Base-by-base conservation (phyloP, 2,888 invertebrate species). In the Drosophila algonquin region DNA sequence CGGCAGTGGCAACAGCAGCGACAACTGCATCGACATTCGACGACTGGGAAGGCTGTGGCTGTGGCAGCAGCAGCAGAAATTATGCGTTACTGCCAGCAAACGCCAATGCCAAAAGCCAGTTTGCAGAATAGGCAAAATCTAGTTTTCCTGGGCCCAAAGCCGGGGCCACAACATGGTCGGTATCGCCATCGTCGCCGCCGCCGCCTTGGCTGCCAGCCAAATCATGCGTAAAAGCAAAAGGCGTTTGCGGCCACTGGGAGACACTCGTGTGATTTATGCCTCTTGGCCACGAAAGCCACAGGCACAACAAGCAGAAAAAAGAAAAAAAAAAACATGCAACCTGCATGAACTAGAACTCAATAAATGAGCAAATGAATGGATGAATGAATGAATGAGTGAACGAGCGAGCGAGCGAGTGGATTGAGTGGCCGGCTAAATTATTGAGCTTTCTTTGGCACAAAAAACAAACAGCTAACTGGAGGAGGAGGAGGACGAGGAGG, bases 371-470 rank as follows among this genome's bases (percentile, higher is more conserved):
- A 87, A 80, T 77, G 86, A 62, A 58, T 62, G 72, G 61, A 84
- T 81, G 81, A 81, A 83, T 10, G 32, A 32, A 21, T 55, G 50
- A 50, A 47, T 40, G 40, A 40, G 6, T 40, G 40, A 14, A 3
- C 4, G 24, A 24, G 24, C 24, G 24, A 5, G 24, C 24, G 27
- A 54, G 53, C 59, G 60, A 73, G 64, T 58, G 50, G 60, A 51
- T 12, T 45, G 46, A 18, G 57, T 53, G 78, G 63, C 75, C 75
- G 80, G 56, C 81, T 79, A 72, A 86, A 88, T 84, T 87, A 84
- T 84, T 87, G 84, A 84, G 89, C 84, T 84, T 84, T 84, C 84
- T 84, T 89, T 89, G 89, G 87, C 84, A 89, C 74, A 88, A 67
- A 75, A 84, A 83, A 64, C 58, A 35, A 63, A 48, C 56, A 46